phyloP scores from a whole-genome alignment of 2,888 invertebrate species.

The Tricholauxania praeusta region DNA sequence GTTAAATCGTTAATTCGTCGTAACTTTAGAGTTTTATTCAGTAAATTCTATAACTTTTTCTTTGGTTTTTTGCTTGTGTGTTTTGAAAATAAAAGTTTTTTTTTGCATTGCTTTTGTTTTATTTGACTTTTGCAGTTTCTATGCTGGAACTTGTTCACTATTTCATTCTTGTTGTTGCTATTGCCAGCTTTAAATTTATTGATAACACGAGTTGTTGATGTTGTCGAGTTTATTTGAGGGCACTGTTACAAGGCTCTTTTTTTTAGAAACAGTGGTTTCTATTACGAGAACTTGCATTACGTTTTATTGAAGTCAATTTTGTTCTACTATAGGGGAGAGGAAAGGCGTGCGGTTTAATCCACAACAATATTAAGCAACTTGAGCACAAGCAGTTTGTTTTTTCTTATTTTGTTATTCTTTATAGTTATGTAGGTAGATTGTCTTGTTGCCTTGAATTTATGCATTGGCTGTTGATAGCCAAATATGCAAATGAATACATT shows the following conservation, averaged over 20 bases:
- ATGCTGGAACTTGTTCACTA: neutral
- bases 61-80: neutral
- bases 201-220: conserved; percentile 33
- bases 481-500: too few relatives aligned
- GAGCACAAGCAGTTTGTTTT: too few relatives aligned
- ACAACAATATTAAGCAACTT: too few relatives aligned
- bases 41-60: neutral
- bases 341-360: too few relatives aligned
- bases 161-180: neutral
- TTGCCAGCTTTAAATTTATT: neutral
- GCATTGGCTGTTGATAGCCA: too few relatives aligned
- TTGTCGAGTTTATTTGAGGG: conserved; percentile 60
- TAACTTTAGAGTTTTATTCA: neutral
- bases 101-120: neutral
- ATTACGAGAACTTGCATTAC: too few relatives aligned
- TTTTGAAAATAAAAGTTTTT: neutral
- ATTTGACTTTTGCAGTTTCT: neutral
- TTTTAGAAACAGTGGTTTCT: neutral
- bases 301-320: too few relatives aligned
- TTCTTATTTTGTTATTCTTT: too few relatives aligned
- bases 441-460: too few relatives aligned
- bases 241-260: conserved; percentile 62
- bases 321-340: too few relatives aligned
- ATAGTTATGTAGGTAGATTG: too few relatives aligned
- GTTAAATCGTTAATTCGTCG: neutral